Evolutionary conservation across 2,888 invertebrate species (phyloP).

Genomic region (Xestobium rufovillosum): DNA sequence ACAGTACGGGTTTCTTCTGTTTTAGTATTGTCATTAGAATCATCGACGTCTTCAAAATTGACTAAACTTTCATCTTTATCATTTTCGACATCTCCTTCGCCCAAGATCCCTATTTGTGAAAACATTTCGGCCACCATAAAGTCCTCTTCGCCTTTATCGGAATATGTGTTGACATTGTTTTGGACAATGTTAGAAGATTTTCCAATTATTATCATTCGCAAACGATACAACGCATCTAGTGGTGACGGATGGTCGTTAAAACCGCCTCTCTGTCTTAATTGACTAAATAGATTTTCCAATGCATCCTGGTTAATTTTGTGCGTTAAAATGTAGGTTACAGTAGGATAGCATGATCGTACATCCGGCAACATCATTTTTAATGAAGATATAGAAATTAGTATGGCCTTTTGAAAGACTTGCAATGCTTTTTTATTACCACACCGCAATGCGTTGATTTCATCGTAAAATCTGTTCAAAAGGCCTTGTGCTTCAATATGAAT

Average conservation of each 20-base stretch:
- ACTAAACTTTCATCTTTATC: conserved; percentile 6
- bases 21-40: background rate
- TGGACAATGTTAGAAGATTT: conserved; percentile 16
- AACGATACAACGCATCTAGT: conserved; percentile 21
- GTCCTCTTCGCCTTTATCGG: conserved; percentile 10
- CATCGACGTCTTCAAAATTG: too few relatives aligned
- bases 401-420: conserved; percentile 13
- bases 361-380: too few relatives aligned
- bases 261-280: conserved; percentile 21
- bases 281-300: conserved; percentile 20
- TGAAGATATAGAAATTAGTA: conserved; percentile 14
- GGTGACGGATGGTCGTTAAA: conserved; percentile 25
- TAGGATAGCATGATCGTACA: too few relatives aligned
- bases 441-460: conserved; percentile 8
- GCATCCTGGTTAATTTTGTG: conserved; percentile 19
- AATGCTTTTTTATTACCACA: conserved; percentile 10
- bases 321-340: too few relatives aligned
- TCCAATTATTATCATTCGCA: conserved; percentile 23
- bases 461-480: too few relatives aligned
- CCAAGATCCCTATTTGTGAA: conserved; percentile 7
- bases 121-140: conserved; percentile 10
- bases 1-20: background rate
- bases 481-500: too few relatives aligned
- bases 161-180: conserved; percentile 7
- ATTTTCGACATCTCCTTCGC: background rate